These are phyloP conservation scores for Dasysyrphus tricinctus DNA, from an alignment of 2,888 invertebrate genomes.

Conservation along the genomic window DNA sequence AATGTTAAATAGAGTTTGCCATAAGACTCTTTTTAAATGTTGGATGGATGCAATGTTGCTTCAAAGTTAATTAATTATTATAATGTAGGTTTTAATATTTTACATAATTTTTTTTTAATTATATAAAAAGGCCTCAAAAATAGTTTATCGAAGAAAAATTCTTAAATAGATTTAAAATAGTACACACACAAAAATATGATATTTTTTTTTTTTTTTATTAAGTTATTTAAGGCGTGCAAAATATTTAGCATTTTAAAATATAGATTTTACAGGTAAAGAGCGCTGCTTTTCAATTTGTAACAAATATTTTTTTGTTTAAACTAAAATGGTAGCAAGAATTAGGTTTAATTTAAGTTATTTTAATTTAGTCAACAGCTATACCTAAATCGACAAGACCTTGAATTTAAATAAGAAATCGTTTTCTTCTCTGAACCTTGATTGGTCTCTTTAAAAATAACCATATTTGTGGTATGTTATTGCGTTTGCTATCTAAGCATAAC, in stretches of 20 bases:
- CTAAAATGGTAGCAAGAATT: too few relatives aligned
- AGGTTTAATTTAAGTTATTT: too few relatives aligned
- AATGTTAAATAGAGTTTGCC: conserved; percentile 6
- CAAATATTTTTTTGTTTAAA: conserved; percentile 8
- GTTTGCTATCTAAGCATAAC: too few relatives aligned
- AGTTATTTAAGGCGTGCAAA: conserved; percentile 72
- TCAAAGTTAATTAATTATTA: neutral
- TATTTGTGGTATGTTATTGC: too few relatives aligned
- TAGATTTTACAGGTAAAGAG: conserved; percentile 37
- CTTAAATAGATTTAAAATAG: conserved; percentile 58
- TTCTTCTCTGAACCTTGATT: too few relatives aligned
- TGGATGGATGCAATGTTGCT: conserved; percentile 55
- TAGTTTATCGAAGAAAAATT: conserved; percentile 65
- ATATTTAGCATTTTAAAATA: conserved; percentile 54
- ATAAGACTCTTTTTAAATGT: conserved; percentile 49
- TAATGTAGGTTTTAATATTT: conserved; percentile 25
- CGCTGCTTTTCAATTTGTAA: conserved; percentile 40
- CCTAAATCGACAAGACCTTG: too few relatives aligned
- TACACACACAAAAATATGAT: conserved; percentile 25
- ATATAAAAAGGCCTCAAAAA: conserved; percentile 69
- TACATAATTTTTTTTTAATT: conserved; percentile 6
- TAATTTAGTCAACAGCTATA: too few relatives aligned
- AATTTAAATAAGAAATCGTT: too few relatives aligned
- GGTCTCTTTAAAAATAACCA: too few relatives aligned
- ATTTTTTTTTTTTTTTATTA: conserved; percentile 29